Conservation (phyloP, 2,113 vertebrate genomes). For the Lamprotornis superbus region DNA sequence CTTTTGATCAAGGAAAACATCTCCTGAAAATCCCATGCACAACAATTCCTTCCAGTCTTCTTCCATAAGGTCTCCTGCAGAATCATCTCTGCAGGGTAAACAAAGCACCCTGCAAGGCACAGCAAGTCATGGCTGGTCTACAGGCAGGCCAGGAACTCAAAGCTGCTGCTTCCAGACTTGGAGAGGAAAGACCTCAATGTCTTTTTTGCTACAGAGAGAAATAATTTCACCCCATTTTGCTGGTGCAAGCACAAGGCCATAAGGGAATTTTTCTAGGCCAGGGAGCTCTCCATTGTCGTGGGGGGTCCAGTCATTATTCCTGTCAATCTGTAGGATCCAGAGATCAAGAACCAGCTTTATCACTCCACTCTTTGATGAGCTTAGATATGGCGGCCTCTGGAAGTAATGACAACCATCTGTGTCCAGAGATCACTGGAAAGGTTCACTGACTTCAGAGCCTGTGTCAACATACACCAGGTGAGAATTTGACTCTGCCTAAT, state of each 20-base stretch:
- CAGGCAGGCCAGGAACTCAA: background rate
- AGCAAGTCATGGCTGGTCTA: background rate
- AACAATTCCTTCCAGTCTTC: background rate
- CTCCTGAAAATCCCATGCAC: background rate
- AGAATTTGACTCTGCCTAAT: background rate
- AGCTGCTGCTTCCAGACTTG: background rate
- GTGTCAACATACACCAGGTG: background rate
- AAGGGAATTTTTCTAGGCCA: background rate
- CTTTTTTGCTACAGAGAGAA: background rate
- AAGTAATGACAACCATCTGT: background rate
- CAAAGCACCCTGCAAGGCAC: background rate
- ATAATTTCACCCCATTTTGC: rapidly evolving
- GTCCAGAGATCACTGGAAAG: background rate
- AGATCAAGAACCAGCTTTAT: background rate
- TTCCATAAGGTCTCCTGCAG: background rate
- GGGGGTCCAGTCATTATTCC: background rate
- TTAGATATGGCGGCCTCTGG: background rate
- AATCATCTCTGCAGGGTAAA: background rate
- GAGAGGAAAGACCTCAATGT: background rate
- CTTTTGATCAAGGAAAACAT: background rate
- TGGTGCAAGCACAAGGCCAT: background rate
- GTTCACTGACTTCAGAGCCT: conserved; percentile 5
- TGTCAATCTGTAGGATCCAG: background rate
- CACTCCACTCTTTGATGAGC: background rate
- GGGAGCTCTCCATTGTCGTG: background rate